These are phyloP conservation scores for Pyrgilauda ruficollis DNA, from an alignment of 2,113 vertebrate genomes.

Conservation along the genomic window DNA sequence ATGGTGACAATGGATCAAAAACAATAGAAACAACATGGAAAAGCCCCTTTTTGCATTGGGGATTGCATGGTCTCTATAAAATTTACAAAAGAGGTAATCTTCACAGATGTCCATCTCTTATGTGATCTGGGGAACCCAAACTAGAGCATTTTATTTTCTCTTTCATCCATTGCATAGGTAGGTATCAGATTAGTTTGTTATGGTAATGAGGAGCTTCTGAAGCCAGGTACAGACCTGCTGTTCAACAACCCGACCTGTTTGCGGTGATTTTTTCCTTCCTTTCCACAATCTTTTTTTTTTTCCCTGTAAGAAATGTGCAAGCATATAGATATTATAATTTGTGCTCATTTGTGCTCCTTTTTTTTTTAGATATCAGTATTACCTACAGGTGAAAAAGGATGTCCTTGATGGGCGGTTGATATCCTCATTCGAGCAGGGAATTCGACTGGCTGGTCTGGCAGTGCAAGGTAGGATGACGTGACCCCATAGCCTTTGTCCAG, in stretches of 20 bases:
- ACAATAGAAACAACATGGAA: background rate
- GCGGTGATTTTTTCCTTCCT: background rate
- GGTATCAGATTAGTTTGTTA: background rate
- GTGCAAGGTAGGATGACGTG: conserved; percentile 83
- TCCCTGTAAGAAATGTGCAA: background rate
- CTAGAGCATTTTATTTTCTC: background rate
- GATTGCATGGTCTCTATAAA: background rate
- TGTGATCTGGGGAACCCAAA: background rate
- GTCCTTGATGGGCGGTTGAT: conserved; percentile 87
- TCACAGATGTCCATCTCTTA: background rate
- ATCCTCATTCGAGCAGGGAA: conserved; percentile 86
- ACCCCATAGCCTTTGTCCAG: background rate
- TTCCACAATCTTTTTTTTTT: background rate
- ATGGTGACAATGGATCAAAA: background rate
- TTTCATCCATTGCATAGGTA: background rate
- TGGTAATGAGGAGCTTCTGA: background rate
- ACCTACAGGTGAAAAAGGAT: conserved; percentile 97
- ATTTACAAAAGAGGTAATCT: background rate
- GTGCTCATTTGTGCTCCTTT: background rate
- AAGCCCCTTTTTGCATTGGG: background rate
- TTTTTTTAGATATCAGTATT: conserved; percentile 91
- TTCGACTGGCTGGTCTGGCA: conserved; percentile 90
- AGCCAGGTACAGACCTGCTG: background rate
- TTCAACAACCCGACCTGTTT: background rate
- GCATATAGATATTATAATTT: background rate